Evolutionary conservation across 1,140 invertebrate genomes (phyloP).

Genomic region (Brachionus rubens): DNA sequence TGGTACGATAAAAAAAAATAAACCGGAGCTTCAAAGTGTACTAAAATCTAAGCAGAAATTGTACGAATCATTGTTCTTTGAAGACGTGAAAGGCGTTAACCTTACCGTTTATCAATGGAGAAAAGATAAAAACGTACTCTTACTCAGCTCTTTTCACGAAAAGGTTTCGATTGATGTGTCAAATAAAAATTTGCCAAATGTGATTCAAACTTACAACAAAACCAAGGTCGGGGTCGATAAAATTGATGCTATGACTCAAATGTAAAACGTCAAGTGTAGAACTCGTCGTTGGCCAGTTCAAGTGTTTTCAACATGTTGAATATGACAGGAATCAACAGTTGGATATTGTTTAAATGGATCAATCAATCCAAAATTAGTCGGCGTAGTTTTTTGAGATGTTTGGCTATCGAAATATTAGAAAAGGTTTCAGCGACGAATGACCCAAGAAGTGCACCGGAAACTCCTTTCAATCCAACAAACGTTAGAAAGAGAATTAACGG

Average conservation of each 20-base stretch:
- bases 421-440: not conserved
- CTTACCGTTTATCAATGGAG: constrained; percentile 48
- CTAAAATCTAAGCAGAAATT: not conserved
- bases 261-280: too few relatives aligned
- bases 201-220: constrained; percentile 48
- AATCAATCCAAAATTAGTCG: not conserved
- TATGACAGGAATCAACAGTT: too few relatives aligned
- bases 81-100: constrained; percentile 30
- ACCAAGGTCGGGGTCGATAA: constrained; percentile 46
- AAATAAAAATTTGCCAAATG: constrained; percentile 43
- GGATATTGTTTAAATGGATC: too few relatives aligned
- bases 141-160: constrained; percentile 31
- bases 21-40: not conserved
- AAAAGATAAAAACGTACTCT: constrained; percentile 48
- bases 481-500: too few relatives aligned
- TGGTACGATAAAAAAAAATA: not conserved
- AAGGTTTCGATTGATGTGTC: not conserved
- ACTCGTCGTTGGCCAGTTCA: not conserved
- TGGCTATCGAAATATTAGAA: not conserved
- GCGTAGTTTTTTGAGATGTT: too few relatives aligned
- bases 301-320: not conserved
- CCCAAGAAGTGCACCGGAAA: too few relatives aligned
- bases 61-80: not conserved
- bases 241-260: too few relatives aligned
- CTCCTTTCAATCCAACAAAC: too few relatives aligned